These are phyloP conservation scores for Thunnus maccoyii DNA, from an alignment of 2,113 vertebrate species.

Conservation along the genomic window DNA sequence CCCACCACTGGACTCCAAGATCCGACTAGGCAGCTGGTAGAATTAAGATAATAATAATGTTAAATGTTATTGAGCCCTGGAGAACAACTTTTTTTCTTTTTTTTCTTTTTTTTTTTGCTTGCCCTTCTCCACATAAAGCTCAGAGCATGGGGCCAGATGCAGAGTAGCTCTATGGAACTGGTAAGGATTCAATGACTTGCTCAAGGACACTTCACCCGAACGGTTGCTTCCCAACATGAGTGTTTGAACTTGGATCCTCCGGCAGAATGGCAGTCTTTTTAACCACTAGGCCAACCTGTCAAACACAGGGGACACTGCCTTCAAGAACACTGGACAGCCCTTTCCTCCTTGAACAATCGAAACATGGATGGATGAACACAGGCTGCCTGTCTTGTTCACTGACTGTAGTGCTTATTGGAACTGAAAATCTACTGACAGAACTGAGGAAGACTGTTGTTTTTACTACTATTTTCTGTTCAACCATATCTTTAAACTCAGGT, in stretches of 20 bases:
- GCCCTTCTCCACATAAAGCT: background rate
- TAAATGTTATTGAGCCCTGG: slow-evolving; percentile 49
- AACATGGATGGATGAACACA: slow-evolving; percentile 19
- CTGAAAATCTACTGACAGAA: slow-evolving; percentile 29
- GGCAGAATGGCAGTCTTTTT: slow-evolving; percentile 1
- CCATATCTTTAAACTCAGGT: slow-evolving; percentile 82
- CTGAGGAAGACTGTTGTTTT: slow-evolving; percentile 23
- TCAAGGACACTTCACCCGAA: background rate
- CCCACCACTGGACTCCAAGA: slow-evolving; percentile 21
- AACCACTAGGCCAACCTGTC: slow-evolving; percentile 57
- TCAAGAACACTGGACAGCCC: slow-evolving; percentile 63
- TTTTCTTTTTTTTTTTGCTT: background rate
- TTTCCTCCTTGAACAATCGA: slow-evolving; percentile 18
- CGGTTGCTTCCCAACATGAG: background rate
- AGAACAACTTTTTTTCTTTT: slow-evolving; percentile 3
- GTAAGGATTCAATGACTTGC: slow-evolving; percentile 6
- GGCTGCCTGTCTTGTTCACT: background rate
- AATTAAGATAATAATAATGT: slow-evolving; percentile 28
- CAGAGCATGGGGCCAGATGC: background rate
- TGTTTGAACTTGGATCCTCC: slow-evolving; percentile 10
- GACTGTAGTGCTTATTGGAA: background rate
- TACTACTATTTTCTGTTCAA: slow-evolving; percentile 61
- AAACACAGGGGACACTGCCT: slow-evolving; percentile 31
- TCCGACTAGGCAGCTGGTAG: slow-evolving; percentile 50
- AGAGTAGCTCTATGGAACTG: background rate